Base-by-base conservation (phyloP, 30 jellyfish, hydroid and myxozoan species). In the Cassiopea xamachana region DNA sequence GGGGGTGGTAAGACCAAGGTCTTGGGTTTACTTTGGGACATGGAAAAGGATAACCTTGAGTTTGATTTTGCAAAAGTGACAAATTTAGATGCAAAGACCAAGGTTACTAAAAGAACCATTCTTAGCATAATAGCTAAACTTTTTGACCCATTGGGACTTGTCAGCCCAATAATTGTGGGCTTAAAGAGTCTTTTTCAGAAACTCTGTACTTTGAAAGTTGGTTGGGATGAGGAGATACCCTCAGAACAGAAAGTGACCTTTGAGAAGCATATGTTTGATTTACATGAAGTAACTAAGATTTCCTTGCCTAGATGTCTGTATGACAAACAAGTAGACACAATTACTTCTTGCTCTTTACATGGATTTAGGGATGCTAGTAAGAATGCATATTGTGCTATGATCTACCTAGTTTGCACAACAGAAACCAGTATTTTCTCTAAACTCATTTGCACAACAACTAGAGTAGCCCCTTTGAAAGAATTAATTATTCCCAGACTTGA, bases 301-400 rank as follows among this genome's bases (percentile, higher is more conserved):
- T 62, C 86, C 55, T 39, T 86, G 75, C 70, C 82, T 46, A 76
- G 88, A 80, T 76, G 76, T 48, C 0, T 86, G 47, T 70, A 62
- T 75, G 94, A 79, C 1, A 78, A 77, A 46, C 60, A 59, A 10
- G 43, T 55, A 17, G 89, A 79, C 9, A 64, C 18, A 9, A 51
- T 70, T 1, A 16, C 12, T 0, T 43, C 73, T 74, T 67, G 86
- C 45, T n/a, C 59, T 19, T 6, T 86, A 2, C 89, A 86, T 59
- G 94, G 94, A 45, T 86, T 86, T 76, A 73, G 73, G n/a, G 89
- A 86, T 76, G 94, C 94, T 67, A 86, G 94, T 59, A 86, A 73
- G 73, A 76, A 86, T 45, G 94, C 89, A 44, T 86, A 86, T 55
- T 86, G 94, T 61, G 94, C 94, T n/a, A 76, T 77, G 86, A 67